A percentile compares a stretch with the other conserved stretches of the same genome.
These are phyloP conservation scores for Cryptus armator DNA, from an alignment of 2,888 invertebrate genomes.

Conservation along the genomic window DNA sequence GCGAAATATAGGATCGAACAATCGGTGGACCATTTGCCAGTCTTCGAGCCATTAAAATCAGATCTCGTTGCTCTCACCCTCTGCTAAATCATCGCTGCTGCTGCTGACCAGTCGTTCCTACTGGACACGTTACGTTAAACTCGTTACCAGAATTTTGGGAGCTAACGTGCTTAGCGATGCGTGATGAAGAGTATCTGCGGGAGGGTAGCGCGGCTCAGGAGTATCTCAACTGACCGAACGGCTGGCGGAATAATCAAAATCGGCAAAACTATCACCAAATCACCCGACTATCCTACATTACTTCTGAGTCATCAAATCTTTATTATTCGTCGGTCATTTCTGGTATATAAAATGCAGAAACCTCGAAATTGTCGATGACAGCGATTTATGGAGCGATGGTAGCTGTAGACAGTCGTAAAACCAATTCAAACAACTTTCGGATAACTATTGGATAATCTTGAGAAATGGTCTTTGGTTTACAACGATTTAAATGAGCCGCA, in stretches of 20 bases:
- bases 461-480: not conserved
- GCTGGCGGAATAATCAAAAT: conserved; percentile 58
- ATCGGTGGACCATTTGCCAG: conserved; percentile 79
- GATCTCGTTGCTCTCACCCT: conserved; percentile 76
- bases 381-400: not conserved
- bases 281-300: conserved; percentile 1
- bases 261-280: conserved; percentile 42
- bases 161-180: conserved; percentile 77
- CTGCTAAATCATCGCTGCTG: conserved; percentile 57
- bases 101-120: conserved; percentile 54
- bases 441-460: not conserved
- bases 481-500: too few species aligned
- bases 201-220: conserved; percentile 25
- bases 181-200: conserved; percentile 68
- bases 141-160: conserved; percentile 81
- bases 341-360: not conserved
- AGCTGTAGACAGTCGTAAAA: not conserved
- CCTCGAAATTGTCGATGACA: not conserved
- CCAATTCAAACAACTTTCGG: not conserved
- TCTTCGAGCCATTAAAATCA: conserved; percentile 81
- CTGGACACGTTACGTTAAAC: conserved; percentile 77
- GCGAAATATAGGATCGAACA: conserved; percentile 77
- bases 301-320: conserved; percentile 13
- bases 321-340: not conserved
- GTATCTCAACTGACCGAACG: conserved; percentile 33